Conservation (phyloP, 2,888 invertebrate species). For the Opisthograptis luteolata region DNA sequence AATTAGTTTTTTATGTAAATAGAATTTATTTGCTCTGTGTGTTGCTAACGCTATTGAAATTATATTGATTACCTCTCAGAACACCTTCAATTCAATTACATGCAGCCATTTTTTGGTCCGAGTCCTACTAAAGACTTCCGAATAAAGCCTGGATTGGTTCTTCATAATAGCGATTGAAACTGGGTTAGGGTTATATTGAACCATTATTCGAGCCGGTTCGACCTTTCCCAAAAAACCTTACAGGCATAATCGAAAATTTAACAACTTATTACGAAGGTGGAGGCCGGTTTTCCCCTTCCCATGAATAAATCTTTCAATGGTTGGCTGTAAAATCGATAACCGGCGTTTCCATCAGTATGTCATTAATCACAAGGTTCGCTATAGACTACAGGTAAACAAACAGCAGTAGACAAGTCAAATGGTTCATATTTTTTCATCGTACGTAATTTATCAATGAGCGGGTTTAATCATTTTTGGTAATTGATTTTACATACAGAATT, state of each 20-base stretch:
- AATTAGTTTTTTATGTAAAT: no score
- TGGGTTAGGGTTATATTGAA: no score
- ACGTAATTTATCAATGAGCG: not conserved
- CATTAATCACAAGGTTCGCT: constrained; percentile 49
- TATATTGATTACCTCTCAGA: no score
- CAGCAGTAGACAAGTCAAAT: constrained; percentile 21
- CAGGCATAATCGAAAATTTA: constrained; percentile 2
- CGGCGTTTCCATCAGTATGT: constrained; percentile 37
- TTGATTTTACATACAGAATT: not conserved
- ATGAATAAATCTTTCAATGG: constrained; percentile 27
- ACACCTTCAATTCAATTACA: no score
- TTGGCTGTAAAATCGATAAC: constrained; percentile 44
- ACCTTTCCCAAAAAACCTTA: no score
- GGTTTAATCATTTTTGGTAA: not conserved
- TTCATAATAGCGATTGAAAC: not conserved
- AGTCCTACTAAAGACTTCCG: no score
- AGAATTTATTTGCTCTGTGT: no score
- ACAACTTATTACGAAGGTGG: constrained; percentile 16
- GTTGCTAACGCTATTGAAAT: no score
- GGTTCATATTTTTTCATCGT: constrained; percentile 1
- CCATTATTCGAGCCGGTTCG: not conserved
- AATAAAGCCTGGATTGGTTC: no score
- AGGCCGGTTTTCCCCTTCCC: constrained; percentile 7
- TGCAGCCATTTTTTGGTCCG: no score
- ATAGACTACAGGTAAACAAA: constrained; percentile 45